Evolutionary conservation across 1,140 invertebrate genomes (phyloP).

Genomic region (Dermatophagoides farinae): DNA sequence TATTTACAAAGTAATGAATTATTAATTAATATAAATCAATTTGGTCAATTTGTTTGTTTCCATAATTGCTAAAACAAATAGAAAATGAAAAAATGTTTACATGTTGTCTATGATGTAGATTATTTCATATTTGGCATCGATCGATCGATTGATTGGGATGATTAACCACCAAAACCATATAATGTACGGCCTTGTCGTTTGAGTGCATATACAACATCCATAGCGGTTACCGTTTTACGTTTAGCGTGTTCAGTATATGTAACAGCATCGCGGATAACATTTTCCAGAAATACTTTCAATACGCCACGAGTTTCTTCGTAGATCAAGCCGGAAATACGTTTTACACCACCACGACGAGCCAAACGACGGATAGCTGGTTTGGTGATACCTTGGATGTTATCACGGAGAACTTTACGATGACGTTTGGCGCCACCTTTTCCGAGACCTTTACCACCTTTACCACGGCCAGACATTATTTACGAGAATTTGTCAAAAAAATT

Average conservation of each 20-base stretch:
- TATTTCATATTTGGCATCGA: too few species aligned
- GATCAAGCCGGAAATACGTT: conserved; percentile 47
- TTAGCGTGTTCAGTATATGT: conserved; percentile 61
- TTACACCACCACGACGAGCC: conserved; percentile 49
- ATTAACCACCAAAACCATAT: conserved; percentile 38
- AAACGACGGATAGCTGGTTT: conserved; percentile 42
- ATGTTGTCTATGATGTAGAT: too few species aligned
- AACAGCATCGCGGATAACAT: conserved; percentile 56
- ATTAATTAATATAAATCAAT: too few species aligned
- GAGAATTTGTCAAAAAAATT: too few species aligned
- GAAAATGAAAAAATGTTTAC: too few species aligned
- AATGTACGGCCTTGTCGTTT: conserved; percentile 52
- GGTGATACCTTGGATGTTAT: conserved; percentile 53
- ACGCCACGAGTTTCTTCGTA: conserved; percentile 48
- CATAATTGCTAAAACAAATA: too few species aligned
- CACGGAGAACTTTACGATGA: conserved; percentile 33
- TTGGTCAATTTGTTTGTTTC: too few species aligned
- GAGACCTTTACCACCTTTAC: conserved; percentile 29
- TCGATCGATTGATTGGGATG: background rate
- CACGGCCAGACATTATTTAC: conserved; percentile 25
- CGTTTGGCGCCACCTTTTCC: conserved; percentile 28
- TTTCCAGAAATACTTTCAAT: conserved; percentile 55
- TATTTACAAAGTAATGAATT: too few species aligned
- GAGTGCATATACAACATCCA: conserved; percentile 66
- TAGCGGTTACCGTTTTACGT: conserved; percentile 57